These are phyloP conservation scores for Haemorhous mexicanus DNA, from an alignment of 2,113 vertebrate species.

Conservation along the genomic window DNA sequence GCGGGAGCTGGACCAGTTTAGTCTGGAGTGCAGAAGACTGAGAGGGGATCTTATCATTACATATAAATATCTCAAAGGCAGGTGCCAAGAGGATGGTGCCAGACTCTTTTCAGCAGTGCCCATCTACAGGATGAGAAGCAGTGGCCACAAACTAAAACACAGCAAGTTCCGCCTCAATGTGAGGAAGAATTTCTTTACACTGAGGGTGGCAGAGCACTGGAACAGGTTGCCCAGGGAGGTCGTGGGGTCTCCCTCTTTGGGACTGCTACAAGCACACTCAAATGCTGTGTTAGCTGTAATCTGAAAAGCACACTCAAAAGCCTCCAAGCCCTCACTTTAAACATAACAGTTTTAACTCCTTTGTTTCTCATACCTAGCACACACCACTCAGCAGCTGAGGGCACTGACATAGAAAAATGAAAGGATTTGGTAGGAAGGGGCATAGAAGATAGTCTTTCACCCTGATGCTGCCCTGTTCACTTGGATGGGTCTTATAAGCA, in stretches of 20 bases:
- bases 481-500: neutral
- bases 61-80: neutral
- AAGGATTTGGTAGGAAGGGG: neutral
- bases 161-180: neutral
- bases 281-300: neutral
- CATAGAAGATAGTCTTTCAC: neutral
- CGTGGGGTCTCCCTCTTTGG: neutral
- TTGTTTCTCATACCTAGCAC: accelerated
- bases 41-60: neutral
- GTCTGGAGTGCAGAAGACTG: neutral
- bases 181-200: neutral
- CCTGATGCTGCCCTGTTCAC: neutral
- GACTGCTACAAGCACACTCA: too few species aligned
- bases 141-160: neutral
- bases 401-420: neutral
- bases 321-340: neutral
- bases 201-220: neutral
- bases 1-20: neutral
- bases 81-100: neutral
- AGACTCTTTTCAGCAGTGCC: neutral
- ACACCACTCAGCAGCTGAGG: accelerated
- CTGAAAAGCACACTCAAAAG: neutral
- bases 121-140: neutral
- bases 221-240: neutral
- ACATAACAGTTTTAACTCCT: neutral